Evolutionary conservation across 1,140 invertebrate species (phyloP), one percentile per base, ranked within the genome.

Genomic region (Leptinotarsa texana): DNA sequence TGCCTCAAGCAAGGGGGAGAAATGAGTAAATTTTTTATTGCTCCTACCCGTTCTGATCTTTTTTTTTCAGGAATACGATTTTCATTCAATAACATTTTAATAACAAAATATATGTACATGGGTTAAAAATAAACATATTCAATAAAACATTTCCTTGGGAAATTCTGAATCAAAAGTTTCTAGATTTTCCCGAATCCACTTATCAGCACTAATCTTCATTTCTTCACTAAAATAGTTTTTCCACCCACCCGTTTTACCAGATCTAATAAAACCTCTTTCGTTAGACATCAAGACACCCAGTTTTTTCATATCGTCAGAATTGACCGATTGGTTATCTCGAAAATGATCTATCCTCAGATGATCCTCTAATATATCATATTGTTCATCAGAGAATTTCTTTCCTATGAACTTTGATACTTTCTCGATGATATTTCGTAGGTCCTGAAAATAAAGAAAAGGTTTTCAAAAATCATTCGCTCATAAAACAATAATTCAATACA

Each of bases 271-370:
- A 8, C 67, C 47, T 69, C 69, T 66, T 63, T 82, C 75, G 49
- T 63, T 57, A 17, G 63, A 49, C 4, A 48, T 33, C 0, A 78
- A 33, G 13, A 81, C 51, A 33, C 81, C 81, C 13, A 78, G 24
- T 3, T 72, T 49, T 73, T 77, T 72, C 48, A 75, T 27, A 8
- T 68, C 5, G 24, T 80, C 75, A 22, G 42, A 72, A 61, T 80
- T 82, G 27, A 80, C 78, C 13, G 79, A 80, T 49, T 74, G 74
- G 85, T 95, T 95, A 5, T 89, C 88, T 72, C 91, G 91, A 83
- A 95, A 95, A 79, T 89, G 92, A 22, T 91, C 86, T 77, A 96
- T 93, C 78, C 89, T 88, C 21, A 94, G 87, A 80, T 94, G 90
- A 42, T 91, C 83, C 11, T 86, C 85, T 3, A 94, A 84, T 51